Base-by-base conservation (phyloP, 2,113 vertebrate genomes). In the Cinclus cinclus region DNA sequence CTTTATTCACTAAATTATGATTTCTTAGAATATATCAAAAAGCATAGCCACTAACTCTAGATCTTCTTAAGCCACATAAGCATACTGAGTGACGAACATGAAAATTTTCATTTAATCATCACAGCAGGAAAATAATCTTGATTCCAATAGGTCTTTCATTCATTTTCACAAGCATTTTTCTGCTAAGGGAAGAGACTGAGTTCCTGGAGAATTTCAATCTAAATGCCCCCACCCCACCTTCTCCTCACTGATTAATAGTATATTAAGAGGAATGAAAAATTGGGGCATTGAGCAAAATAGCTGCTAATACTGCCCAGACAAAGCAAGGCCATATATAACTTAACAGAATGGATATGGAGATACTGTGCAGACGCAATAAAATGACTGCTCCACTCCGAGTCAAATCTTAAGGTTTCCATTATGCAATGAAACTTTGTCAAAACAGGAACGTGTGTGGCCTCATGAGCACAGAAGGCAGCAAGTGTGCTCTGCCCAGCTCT, bases 91-190 rank as follows among this genome's bases (percentile, higher is more conserved):
- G 59, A 74, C 33, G 20, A 90, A 59, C 13, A 2, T 20, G 8
- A 93, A 90, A 64, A 31, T 42, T 49, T 77, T 76, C 42, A 82
- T 70, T 90, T 90, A 63, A 88, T 90, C 44, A 74, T 46, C 69
- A 87, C 62, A 67, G 62, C 35, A 82, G 42, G 44, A 82, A 90
- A 92, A 90, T 13, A 75, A 91, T 67, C 37, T 76, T 82, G 15
- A 58, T 31, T 46, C 35, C 52, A 56, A 71, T 88, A 90, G 8
- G 44, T 49, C 67, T 69, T 82, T 58, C 21, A 16, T 76, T 91
- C 13, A 33, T 49, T 87, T 89, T 78, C 60, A 37, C 31, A 73
- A 75, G 20, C 76, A 44, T 47, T 79, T 80, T 62, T 52, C 62
- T 35, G 15, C 25, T 79, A 70, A 49, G 13, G 12, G 16, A 94